phyloP scores from a whole-genome alignment of 2,888 invertebrate genomes.

The Xylophagus ater region DNA sequence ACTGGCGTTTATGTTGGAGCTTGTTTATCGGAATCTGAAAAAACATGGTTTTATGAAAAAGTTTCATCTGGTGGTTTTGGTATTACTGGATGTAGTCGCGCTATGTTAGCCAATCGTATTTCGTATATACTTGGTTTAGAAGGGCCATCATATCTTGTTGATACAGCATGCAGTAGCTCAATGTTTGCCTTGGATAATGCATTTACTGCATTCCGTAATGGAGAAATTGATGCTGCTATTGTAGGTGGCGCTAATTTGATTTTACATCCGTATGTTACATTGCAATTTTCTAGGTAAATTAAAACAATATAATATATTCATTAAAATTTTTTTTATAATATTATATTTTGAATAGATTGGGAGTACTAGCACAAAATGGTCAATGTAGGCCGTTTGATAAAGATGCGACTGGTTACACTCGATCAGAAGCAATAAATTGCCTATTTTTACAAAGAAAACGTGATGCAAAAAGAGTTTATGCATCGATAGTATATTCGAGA shows the following conservation, averaged over 20 bases:
- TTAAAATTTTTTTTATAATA: constrained; percentile 43
- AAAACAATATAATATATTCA: not conserved
- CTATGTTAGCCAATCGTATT: constrained; percentile 85
- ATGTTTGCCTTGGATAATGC: constrained; percentile 78
- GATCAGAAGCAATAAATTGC: constrained; percentile 67
- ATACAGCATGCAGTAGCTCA: constrained; percentile 93
- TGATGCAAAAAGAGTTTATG: constrained; percentile 55
- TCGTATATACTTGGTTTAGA: constrained; percentile 80
- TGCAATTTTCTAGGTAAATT: constrained; percentile 67
- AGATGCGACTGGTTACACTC: constrained; percentile 66
- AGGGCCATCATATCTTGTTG: constrained; percentile 80
- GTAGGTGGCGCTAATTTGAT: constrained; percentile 81
- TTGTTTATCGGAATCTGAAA: constrained; percentile 60
- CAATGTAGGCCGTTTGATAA: constrained; percentile 85
- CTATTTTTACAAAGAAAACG: constrained; percentile 60
- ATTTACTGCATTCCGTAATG: constrained; percentile 61
- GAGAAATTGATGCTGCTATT: constrained; percentile 78
- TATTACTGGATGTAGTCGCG: constrained; percentile 60
- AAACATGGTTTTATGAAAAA: constrained; percentile 57
- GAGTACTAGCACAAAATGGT: constrained; percentile 73
- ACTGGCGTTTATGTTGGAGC: constrained; percentile 67
- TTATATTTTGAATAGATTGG: constrained; percentile 42
- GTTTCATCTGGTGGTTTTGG: constrained; percentile 43
- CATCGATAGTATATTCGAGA: constrained; percentile 62
- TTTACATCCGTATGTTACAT: constrained; percentile 75